Conservation (phyloP, 2,888 invertebrate species). For the Xestia rhomboidea region DNA sequence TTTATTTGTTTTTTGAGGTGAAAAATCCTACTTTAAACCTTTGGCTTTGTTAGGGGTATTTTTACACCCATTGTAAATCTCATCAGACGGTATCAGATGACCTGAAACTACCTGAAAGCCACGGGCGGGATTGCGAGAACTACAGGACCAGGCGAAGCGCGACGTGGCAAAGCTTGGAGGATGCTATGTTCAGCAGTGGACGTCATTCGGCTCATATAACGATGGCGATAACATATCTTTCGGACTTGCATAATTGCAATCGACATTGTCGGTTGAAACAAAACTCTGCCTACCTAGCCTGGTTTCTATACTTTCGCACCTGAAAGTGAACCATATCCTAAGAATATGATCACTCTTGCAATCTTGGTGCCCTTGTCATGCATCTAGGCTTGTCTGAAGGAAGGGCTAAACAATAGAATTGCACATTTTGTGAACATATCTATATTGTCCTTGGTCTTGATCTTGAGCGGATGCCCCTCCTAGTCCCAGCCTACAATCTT, state of each 20-base stretch:
- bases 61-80: neutral
- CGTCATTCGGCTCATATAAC: neutral
- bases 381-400: constrained; percentile 10
- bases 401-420: constrained; percentile 35
- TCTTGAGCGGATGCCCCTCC: constrained; percentile 36
- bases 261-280: neutral
- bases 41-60: neutral
- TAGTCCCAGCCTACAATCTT: neutral
- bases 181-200: neutral
- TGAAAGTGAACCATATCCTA: neutral
- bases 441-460: constrained; percentile 15
- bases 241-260: neutral
- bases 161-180: too few relatives aligned
- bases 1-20: neutral
- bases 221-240: neutral
- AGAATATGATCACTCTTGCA: neutral
- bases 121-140: neutral
- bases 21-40: neutral
- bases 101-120: neutral
- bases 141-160: too few relatives aligned
- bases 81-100: neutral
- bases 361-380: neutral
- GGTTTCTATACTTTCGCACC: neutral
- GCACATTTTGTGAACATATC: constrained; percentile 5
- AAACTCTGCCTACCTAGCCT: neutral